Evolutionary conservation across 2,888 invertebrate genomes (phyloP), one percentile per base, ranked within the genome.

Genomic region (Meiosimyza decipiens): DNA sequence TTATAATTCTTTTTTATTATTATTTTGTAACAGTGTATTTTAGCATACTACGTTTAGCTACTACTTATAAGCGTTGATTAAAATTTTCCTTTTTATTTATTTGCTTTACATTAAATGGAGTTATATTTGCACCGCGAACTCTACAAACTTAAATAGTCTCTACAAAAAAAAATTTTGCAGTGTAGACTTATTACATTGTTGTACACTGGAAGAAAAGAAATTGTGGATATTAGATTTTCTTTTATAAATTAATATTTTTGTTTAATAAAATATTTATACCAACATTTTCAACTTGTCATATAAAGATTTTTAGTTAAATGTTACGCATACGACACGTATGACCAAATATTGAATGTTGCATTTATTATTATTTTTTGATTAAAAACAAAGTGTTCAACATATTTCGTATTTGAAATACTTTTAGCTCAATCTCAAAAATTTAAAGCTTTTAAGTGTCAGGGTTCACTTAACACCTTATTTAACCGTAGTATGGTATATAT

Each of bases 131-230:
- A 33, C 59, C 60, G 15, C 15, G 15, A 59, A 60, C 62, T 18
- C 57, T 51, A 63, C 57, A 16, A 51, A 72, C 49, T 57, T 60
- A 60, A 65, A 49, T 50, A 60, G 16, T 52, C 59, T 60, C 40
- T 50, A 57, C 28, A 65, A 64, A 54, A 67, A 55, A 67, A 55
- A 47, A 57, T 54, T 18, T 55, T 54, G 57, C 15, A 33, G 40
- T 76, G 77, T 82, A 80, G 81, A 81, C 78, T 82, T 83, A 83
- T 83, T 82, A 82, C 82, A 82, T 82, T 79, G 82, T 82, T 82
- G 81, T 82, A 83, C 83, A 83, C 82, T 82, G 83, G 15, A 82
- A 83, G 60, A 75, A 79, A 60, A 33, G 28, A 81, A 76, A 71
- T 67, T 16, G 16, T 4, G 22, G 18, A 52, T 51, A 49, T 57